Evolutionary conservation across 2,797 vertebrate species (phyloP), one percentile per base, ranked within the genome.

Genomic region (Mus spretus): DNA sequence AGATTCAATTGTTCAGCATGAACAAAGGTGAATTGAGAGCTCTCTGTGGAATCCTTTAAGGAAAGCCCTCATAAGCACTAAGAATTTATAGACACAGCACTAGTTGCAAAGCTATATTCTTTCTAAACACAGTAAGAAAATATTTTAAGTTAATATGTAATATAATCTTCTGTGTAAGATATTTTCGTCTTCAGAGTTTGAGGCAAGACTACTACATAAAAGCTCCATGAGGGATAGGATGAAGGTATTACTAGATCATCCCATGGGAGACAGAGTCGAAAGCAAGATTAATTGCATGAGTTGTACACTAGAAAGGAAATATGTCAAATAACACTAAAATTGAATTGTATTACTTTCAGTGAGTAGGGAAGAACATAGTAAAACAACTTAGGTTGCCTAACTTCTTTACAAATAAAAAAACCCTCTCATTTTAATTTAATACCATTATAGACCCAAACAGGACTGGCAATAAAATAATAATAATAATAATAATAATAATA

Each of bases 271-370:
- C 72, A 47, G 83, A 92, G 61, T 50, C 8, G 53, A 80, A 92
- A 77, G 14, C 19, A 77, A 12, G 3, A 79, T 0, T 28, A 74
- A 94, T 0, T 70, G 1, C 8, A 28, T 31, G 26, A 53, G 13
- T 3, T 82, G 74, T 57, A 10, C 57, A 77, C 34, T 53, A 3
- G 8, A 91, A 80, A 65, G 65, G 8, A 93, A 88, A 65, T 59
- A 90, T 88, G 89, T 89, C n/a, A 93, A 96, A 90, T n/a, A 1
- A 28, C 2, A 82, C 22, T 50, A n/a, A 47, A 93, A 79, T 59
- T 22, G 90, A 80, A 53, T 44, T 90, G 50, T 11, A 81, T 1
- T 90, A 9, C 7, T 61, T 89, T 81, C 22, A 85, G 11, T 90
- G 20, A 85, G 74, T 44, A 80, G 50, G n/a, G 40, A 94, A 92